A percentile compares a stretch with the other conserved stretches of the same genome.
Evolutionary conservation across 2,888 invertebrate genomes (phyloP).

Genomic region (Chymomyza caudatula): DNA sequence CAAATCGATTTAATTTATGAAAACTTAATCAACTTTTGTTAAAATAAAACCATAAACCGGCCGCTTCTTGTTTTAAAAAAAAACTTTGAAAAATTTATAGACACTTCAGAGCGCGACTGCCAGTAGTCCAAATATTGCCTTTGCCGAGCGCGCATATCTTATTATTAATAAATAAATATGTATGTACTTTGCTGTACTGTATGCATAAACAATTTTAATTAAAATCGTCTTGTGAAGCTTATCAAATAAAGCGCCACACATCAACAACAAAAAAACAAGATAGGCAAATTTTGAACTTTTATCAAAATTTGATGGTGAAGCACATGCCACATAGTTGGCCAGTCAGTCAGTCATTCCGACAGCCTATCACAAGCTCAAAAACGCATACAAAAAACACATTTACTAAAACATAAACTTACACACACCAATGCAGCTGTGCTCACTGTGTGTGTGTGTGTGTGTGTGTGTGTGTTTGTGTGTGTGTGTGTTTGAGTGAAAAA

Average conservation of each 20-base stretch:
- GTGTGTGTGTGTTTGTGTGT: not conserved
- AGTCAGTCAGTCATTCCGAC: not conserved
- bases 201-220: constrained; percentile 35
- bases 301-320: constrained; percentile 23
- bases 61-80: constrained; percentile 2
- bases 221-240: constrained; percentile 41
- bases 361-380: constrained; percentile 10
- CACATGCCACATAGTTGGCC: not conserved
- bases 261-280: constrained; percentile 24
- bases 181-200: too few species aligned
- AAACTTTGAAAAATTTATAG: constrained; percentile 32
- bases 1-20: constrained; percentile 61
- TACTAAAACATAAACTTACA: too few species aligned
- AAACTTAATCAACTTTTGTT: not conserved
- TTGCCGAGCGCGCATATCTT: not conserved
- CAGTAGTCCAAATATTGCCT: not conserved
- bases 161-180: not conserved
- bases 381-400: too few species aligned
- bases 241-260: constrained; percentile 42
- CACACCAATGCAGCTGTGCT: constrained; percentile 13
- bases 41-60: constrained; percentile 28
- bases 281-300: constrained; percentile 16
- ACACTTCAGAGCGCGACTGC: too few species aligned
- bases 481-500: constrained; percentile 32
- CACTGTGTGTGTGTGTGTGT: constrained; percentile 2